Evolutionary conservation across 2,888 invertebrate genomes (phyloP).

Genomic region (Tenthredo mesomela): DNA sequence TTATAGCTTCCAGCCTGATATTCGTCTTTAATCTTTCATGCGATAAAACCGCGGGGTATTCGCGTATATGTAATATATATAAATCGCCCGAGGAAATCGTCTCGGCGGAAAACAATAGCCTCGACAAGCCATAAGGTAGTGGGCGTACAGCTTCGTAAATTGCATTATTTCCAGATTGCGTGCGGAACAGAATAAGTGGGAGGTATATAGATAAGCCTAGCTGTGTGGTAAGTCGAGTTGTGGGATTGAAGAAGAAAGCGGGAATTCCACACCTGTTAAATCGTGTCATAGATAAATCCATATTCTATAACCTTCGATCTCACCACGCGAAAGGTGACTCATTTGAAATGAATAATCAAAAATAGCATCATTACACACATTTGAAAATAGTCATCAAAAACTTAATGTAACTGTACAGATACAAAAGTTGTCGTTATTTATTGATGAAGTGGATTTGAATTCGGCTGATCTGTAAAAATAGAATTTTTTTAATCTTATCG

Average conservation of each 20-base stretch:
- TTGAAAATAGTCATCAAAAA: background rate
- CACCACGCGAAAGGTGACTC: background rate
- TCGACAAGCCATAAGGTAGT: background rate
- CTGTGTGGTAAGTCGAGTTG: background rate
- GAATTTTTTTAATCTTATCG: background rate
- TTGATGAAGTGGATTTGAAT: background rate
- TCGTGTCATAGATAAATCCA: conserved; percentile 42
- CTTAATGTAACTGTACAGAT: background rate
- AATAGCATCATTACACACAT: background rate
- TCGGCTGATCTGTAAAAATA: background rate
- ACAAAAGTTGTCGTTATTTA: background rate
- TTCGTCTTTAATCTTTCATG: background rate
- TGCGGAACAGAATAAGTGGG: conserved; percentile 22
- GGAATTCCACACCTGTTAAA: conserved; percentile 13
- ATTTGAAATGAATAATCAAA: background rate
- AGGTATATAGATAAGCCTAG: background rate
- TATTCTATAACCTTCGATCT: background rate
- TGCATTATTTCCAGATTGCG: conserved; percentile 14
- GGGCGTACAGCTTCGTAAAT: conserved; percentile 1
- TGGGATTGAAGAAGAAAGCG: background rate
- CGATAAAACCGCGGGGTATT: background rate
- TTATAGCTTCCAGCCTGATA: background rate
- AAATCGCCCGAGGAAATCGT: conserved; percentile 9
- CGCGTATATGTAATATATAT: background rate
- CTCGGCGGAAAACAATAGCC: conserved; percentile 6